A percentile compares a stretch with the other conserved stretches of the same genome.
phyloP scores from a whole-genome alignment of 2,888 invertebrate genomes.

The Lithosia quadra region DNA sequence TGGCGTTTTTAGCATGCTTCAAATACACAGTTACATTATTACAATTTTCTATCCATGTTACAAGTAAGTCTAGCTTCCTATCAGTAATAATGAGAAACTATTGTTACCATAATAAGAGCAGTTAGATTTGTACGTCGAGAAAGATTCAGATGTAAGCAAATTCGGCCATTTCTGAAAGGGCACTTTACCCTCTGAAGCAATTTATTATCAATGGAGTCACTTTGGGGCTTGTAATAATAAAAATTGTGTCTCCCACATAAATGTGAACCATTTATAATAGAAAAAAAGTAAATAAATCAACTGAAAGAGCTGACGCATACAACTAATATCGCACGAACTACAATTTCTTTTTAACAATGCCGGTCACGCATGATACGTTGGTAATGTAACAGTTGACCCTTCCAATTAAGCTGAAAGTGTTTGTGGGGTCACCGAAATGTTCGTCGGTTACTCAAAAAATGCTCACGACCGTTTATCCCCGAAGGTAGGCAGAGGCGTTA shows the following conservation, averaged over 20 bases:
- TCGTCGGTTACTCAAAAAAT: slow-evolving; percentile 24
- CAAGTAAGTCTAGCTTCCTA: neutral
- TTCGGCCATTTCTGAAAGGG: neutral
- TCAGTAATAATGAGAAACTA: neutral
- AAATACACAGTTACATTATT: too few relatives aligned
- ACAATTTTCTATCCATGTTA: neutral
- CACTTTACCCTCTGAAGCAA: neutral
- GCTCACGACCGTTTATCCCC: neutral
- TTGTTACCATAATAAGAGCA: neutral
- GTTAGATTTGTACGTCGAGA: neutral
- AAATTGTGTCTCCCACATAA: neutral
- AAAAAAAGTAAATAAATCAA: slow-evolving; percentile 16
- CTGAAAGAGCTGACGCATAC: slow-evolving; percentile 18
- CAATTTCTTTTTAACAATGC: slow-evolving; percentile 34
- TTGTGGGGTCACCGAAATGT: slow-evolving; percentile 22
- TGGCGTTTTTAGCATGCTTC: too few relatives aligned
- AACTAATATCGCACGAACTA: slow-evolving; percentile 18
- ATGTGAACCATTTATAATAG: neutral
- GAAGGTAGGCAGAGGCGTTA: neutral
- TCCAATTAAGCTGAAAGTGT: slow-evolving; percentile 40
- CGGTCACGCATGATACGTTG: slow-evolving; percentile 41
- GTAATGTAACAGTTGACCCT: slow-evolving; percentile 45
- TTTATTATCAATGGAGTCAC: neutral
- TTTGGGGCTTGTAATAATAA: neutral
- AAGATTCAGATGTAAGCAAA: neutral